phyloP scores from a whole-genome alignment of 35 echinoderm and acorn worm species.

The Nesometra sesokonis region DNA sequence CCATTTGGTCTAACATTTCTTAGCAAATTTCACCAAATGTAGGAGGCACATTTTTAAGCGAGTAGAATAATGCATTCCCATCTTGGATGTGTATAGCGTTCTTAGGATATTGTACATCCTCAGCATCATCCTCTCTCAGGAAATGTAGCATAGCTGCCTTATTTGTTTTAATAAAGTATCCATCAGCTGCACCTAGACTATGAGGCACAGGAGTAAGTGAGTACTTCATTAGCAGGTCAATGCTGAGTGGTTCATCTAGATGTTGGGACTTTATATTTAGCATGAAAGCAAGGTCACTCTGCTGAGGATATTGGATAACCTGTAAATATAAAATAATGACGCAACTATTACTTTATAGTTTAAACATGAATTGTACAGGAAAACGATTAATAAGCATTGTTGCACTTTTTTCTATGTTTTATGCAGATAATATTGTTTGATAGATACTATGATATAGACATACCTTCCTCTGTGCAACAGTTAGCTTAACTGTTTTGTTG shows the following conservation, averaged over 20 bases:
- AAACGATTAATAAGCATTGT: not conserved
- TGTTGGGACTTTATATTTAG: conserved; percentile 37
- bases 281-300: conserved; percentile 41
- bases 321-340: not conserved
- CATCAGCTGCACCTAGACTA: conserved; percentile 52
- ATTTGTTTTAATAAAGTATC: conserved; percentile 40
- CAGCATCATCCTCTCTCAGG: conserved; percentile 37
- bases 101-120: conserved; percentile 3
- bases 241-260: conserved; percentile 8
- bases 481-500: conserved; percentile 2
- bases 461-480: not conserved
- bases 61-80: conserved; percentile 56
- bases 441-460: not conserved
- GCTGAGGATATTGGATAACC: conserved; percentile 42
- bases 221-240: conserved; percentile 50
- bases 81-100: conserved; percentile 34
- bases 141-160: conserved; percentile 43
- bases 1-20: conserved; percentile 35
- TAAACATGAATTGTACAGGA: not conserved
- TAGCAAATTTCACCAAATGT: conserved; percentile 46
- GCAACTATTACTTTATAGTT: not conserved
- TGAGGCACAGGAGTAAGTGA: conserved; percentile 57
- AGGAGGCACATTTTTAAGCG: conserved; percentile 15
- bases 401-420: too few relatives aligned
- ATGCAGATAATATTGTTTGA: not conserved